A percentile compares a stretch with the other conserved stretches of the same genome.
These are phyloP conservation scores for Malacoraja senta DNA, from an alignment of 2,797 vertebrate species.

Conservation along the genomic window DNA sequence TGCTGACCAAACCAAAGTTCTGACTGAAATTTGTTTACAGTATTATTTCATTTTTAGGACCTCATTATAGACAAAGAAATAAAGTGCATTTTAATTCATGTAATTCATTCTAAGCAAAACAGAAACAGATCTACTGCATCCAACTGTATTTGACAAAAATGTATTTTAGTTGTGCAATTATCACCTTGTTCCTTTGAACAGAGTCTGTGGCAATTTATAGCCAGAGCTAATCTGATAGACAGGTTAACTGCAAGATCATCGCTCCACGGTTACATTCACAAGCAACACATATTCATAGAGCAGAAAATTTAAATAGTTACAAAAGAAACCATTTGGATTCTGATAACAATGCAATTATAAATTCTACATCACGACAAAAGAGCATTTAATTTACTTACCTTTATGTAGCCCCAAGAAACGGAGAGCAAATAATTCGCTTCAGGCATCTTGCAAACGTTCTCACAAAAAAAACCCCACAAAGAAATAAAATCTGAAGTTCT, in stretches of 20 bases:
- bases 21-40: neutral
- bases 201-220: neutral
- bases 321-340: neutral
- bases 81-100: neutral
- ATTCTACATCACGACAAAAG: neutral
- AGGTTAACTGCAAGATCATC: neutral
- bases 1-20: neutral
- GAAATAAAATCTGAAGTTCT: slow-evolving; percentile 42
- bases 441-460: slow-evolving; percentile 78
- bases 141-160: neutral
- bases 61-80: neutral
- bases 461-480: slow-evolving; percentile 41
- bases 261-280: neutral
- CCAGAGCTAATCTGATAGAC: neutral
- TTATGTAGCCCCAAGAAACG: slow-evolving; percentile 98
- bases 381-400: slow-evolving; percentile 62
- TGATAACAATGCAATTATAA: neutral
- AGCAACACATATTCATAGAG: neutral
- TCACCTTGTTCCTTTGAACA: neutral
- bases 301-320: neutral
- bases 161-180: neutral
- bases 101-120: neutral
- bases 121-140: neutral
- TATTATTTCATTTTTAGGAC: neutral
- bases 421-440: slow-evolving; percentile 93